Conservation (phyloP, 2,797 vertebrate genomes). For the Cercopithecus mitis region DNA sequence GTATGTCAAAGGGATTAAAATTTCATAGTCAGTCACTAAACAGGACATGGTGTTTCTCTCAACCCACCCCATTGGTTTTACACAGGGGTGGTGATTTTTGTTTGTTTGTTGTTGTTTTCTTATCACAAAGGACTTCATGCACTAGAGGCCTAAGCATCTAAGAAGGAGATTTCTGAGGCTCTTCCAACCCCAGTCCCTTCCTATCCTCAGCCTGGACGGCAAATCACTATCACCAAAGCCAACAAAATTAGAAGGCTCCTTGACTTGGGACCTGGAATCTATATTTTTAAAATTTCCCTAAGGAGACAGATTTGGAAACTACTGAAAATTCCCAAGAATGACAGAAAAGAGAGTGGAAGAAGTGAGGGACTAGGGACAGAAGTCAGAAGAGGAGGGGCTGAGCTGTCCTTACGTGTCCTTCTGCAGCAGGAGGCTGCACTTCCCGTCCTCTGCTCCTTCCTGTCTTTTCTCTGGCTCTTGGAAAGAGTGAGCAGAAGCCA, state of each 20-base stretch:
- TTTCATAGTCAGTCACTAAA: not conserved
- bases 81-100: not conserved
- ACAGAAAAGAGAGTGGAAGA: not conserved
- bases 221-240: not conserved
- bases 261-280: not conserved
- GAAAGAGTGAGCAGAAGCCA: not conserved
- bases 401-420: not conserved
- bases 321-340: not conserved
- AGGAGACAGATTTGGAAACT: not conserved
- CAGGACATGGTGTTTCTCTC: not conserved
- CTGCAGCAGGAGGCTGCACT: not conserved
- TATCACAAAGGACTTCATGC: not conserved
- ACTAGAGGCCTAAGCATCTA: not conserved
- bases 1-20: constrained; percentile 19
- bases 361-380: not conserved
- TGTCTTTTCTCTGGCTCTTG: not conserved
- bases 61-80: not conserved
- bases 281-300: not conserved
- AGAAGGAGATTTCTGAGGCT: not conserved
- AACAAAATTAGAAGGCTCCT: not conserved
- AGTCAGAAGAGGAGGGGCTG: not conserved
- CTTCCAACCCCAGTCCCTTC: not conserved
- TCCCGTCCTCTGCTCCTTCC: not conserved
- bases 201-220: not conserved
- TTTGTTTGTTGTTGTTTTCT: not conserved